phyloP scores from a whole-genome alignment of 2,113 vertebrate genomes.

The Sturnus vulgaris region DNA sequence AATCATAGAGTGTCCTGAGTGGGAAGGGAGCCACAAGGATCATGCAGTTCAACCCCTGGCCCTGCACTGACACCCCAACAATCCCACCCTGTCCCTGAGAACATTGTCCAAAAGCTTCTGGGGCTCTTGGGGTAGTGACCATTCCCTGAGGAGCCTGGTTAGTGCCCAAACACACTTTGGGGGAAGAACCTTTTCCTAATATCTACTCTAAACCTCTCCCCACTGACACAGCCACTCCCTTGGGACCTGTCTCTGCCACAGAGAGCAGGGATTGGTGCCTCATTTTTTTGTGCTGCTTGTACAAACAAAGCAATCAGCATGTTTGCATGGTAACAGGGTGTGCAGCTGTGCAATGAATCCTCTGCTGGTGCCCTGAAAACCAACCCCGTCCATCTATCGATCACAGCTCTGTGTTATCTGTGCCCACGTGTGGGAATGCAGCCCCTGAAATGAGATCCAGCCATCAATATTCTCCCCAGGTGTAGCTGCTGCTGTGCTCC shows the following conservation, averaged over 20 bases:
- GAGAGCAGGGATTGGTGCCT: background rate
- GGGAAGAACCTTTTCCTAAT: background rate
- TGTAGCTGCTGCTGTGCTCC: background rate
- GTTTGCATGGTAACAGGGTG: background rate
- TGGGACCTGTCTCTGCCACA: background rate
- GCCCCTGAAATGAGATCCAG: background rate
- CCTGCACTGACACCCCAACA: background rate
- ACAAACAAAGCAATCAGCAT: background rate
- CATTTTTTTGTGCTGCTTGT: background rate
- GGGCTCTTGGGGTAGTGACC: background rate
- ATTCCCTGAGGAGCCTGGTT: background rate
- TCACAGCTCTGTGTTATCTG: background rate
- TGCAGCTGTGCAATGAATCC: background rate
- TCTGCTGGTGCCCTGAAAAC: background rate
- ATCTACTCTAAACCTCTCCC: background rate
- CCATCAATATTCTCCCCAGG: conserved; percentile 3
- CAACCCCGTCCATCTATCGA: background rate
- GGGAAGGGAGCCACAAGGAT: background rate
- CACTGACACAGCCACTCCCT: background rate
- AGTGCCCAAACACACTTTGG: background rate
- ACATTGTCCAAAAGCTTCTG: accelerated
- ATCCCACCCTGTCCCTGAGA: background rate
- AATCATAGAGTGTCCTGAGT: background rate
- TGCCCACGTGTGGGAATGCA: background rate
- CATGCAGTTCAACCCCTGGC: background rate